A percentile compares a stretch with the other conserved stretches of the same genome.
These are phyloP conservation scores for Crambe crambe DNA, from an alignment of 37 sponge, comb jelly and placozoan genomes.

Conservation along the genomic window DNA sequence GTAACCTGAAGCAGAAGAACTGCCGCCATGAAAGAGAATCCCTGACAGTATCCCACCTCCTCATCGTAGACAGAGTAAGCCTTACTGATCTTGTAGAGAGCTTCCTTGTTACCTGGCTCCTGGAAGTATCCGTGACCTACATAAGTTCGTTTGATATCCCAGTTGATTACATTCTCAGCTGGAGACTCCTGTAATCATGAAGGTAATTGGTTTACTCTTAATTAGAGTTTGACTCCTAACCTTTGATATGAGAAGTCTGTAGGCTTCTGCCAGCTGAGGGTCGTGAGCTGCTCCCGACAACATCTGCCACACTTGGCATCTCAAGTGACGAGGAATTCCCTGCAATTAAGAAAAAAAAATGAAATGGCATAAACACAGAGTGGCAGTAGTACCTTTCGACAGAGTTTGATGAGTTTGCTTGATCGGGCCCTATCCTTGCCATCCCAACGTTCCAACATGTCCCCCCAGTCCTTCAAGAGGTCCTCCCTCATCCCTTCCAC, in stretches of 20 bases:
- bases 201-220: not conserved
- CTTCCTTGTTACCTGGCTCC: conserved; percentile 51
- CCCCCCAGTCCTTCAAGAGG: conserved; percentile 71
- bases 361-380: not conserved
- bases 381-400: conserved; percentile 59
- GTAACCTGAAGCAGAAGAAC: conserved; percentile 90
- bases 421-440: conserved; percentile 77
- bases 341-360: conserved; percentile 11
- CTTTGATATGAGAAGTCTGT: conserved; percentile 77
- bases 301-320: conserved; percentile 93
- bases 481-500: conserved; percentile 73
- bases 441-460: conserved; percentile 75
- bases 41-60: conserved; percentile 98
- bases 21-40: conserved; percentile 95
- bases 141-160: conserved; percentile 96
- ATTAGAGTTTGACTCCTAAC: conserved; percentile 27
- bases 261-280: conserved; percentile 80
- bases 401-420: conserved; percentile 73
- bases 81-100: conserved; percentile 89
- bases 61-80: conserved; percentile 94
- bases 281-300: conserved; percentile 71
- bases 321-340: conserved; percentile 82
- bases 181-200: conserved; percentile 75
- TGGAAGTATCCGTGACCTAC: conserved; percentile 90
- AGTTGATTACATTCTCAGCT: conserved; percentile 81